Percentiles rank a stretch among this genome's conserved stretches.
Evolutionary conservation across 2,888 invertebrate genomes (phyloP).

Genomic region (Laothoe populi): DNA sequence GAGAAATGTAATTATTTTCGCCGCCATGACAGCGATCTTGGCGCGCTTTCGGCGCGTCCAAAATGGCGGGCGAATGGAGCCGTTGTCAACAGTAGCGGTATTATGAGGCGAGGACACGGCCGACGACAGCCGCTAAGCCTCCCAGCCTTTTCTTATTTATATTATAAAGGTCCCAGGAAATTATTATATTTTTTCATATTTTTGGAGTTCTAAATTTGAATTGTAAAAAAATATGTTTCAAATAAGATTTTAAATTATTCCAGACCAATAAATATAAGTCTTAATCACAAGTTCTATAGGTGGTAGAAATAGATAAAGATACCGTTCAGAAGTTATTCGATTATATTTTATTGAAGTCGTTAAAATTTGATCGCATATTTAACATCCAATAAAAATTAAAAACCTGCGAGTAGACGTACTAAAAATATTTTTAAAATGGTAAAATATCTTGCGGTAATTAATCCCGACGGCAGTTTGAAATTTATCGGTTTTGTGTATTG

Average conservation of each 20-base stretch:
- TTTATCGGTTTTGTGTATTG: no score
- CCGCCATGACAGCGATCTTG: slow-evolving; percentile 76
- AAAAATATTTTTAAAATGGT: no score
- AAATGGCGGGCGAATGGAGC: slow-evolving; percentile 70
- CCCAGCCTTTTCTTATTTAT: slow-evolving; percentile 64
- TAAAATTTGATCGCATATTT: background rate
- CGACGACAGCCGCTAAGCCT: slow-evolving; percentile 76
- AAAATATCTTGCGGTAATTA: no score
- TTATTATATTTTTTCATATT: slow-evolving; percentile 41
- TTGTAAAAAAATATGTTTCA: background rate
- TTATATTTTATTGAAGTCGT: background rate
- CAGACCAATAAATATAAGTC: background rate
- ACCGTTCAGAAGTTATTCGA: background rate
- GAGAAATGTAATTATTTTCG: slow-evolving; percentile 80
- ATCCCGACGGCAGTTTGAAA: no score
- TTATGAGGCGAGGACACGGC: slow-evolving; percentile 72
- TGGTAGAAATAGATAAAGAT: background rate
- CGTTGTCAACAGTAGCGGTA: slow-evolving; percentile 70
- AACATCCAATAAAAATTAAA: background rate
- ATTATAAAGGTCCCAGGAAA: slow-evolving; percentile 64
- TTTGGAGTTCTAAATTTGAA: background rate
- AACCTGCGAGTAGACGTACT: no score
- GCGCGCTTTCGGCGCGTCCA: slow-evolving; percentile 69
- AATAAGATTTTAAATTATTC: background rate
- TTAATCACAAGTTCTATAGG: background rate